phyloP scores from a whole-genome alignment of 1,140 invertebrate species.

The Saxidomus purpurata region DNA sequence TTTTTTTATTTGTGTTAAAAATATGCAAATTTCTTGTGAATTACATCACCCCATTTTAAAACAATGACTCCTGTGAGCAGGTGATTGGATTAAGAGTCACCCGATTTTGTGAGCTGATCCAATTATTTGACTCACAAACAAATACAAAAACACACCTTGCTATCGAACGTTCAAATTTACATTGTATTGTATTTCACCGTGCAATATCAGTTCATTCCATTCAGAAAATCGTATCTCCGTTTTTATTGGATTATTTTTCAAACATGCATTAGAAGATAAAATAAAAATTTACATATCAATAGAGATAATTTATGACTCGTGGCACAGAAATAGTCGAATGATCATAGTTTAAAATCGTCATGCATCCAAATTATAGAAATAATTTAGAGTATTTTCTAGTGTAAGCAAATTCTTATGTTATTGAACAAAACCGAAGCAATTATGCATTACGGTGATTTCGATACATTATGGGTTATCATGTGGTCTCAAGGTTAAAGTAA shows the following conservation, averaged over 20 bases:
- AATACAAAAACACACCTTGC: background rate
- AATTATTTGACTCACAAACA: background rate
- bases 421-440: too few species aligned
- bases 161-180: background rate
- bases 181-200: background rate
- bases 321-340: background rate
- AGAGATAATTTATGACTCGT: background rate
- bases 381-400: too few species aligned
- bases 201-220: background rate
- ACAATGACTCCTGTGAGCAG: too few species aligned
- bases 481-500: too few species aligned
- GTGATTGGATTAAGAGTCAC: background rate
- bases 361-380: background rate
- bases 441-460: too few species aligned
- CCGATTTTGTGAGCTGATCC: background rate
- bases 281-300: background rate
- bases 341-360: background rate
- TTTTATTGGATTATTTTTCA: background rate
- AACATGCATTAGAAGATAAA: background rate
- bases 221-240: background rate
- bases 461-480: too few species aligned
- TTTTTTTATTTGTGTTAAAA: too few species aligned
- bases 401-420: too few species aligned
- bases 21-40: too few species aligned
- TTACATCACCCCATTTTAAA: too few species aligned